phyloP scores from a whole-genome alignment of 1,140 invertebrate species.

The Hormaphis cornu region DNA sequence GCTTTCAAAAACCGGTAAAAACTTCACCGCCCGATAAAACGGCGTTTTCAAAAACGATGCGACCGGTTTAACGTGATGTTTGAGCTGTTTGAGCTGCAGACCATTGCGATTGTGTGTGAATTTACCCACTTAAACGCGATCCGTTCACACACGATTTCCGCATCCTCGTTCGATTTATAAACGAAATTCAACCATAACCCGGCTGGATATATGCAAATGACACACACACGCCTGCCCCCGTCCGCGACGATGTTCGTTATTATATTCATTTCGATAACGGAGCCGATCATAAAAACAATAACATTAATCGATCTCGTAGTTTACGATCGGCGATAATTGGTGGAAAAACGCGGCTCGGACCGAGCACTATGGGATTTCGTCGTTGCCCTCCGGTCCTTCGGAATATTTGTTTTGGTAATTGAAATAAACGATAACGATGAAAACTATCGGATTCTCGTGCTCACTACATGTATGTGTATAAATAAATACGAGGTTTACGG shows the following conservation, averaged over 20 bases:
- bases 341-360: background rate
- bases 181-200: no score
- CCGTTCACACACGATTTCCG: no score
- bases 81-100: no score
- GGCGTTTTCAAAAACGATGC: no score
- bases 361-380: constrained; percentile 7
- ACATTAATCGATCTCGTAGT: background rate
- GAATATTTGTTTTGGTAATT: constrained; percentile 30
- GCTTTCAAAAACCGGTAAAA: no score
- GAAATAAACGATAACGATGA: background rate
- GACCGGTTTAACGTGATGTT: no score
- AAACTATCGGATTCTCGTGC: background rate
- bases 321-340: constrained; percentile 18
- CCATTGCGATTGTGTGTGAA: no score
- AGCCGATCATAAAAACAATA: background rate
- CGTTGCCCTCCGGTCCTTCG: background rate
- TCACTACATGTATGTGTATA: background rate
- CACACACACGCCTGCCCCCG: background rate
- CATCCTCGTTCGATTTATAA: no score
- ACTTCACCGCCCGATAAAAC: no score
- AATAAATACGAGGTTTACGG: background rate
- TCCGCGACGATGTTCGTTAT: no score
- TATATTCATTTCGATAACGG: no score
- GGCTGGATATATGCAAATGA: background rate
- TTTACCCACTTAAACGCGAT: no score